A percentile compares a stretch with the other conserved stretches of the same genome.
phyloP scores from a whole-genome alignment of 1,140 invertebrate genomes.

The Danaus melanippus region DNA sequence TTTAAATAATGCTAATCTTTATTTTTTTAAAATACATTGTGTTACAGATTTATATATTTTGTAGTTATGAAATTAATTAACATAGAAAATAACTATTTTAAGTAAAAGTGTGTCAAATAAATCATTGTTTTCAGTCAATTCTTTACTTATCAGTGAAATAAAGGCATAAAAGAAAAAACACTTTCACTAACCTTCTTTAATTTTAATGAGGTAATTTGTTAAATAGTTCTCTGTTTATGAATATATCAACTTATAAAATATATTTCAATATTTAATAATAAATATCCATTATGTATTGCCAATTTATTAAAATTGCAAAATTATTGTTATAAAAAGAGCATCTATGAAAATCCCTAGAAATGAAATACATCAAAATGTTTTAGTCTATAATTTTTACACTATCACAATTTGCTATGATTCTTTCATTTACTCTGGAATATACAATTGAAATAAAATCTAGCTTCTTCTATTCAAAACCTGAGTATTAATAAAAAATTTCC shows the following conservation, averaged over 20 bases:
- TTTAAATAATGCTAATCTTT: constrained; percentile 69
- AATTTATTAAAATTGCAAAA: no score
- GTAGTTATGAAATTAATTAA: constrained; percentile 68
- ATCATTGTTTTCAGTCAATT: constrained; percentile 70
- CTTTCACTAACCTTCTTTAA: no score
- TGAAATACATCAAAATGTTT: constrained; percentile 20
- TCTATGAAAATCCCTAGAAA: constrained; percentile 5
- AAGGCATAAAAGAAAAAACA: constrained; percentile 45
- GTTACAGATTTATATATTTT: constrained; percentile 69
- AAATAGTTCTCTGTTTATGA: no score
- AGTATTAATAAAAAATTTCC: constrained; percentile 19
- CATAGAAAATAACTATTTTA: constrained; percentile 59
- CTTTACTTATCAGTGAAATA: constrained; percentile 68
- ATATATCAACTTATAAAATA: no score
- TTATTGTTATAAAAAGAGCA: no score
- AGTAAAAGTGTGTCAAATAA: constrained; percentile 67
- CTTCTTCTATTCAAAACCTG: constrained; percentile 20
- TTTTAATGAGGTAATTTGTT: no score
- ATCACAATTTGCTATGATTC: constrained; percentile 17
- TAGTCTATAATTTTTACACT: constrained; percentile 15
- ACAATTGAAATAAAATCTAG: constrained; percentile 19
- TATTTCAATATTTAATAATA: no score
- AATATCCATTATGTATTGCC: no score
- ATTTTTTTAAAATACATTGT: constrained; percentile 67
- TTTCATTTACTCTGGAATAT: constrained; percentile 11